Conservation (phyloP, 30 jellyfish, hydroid and myxozoan genomes). For the Cassiopea xamachana region DNA sequence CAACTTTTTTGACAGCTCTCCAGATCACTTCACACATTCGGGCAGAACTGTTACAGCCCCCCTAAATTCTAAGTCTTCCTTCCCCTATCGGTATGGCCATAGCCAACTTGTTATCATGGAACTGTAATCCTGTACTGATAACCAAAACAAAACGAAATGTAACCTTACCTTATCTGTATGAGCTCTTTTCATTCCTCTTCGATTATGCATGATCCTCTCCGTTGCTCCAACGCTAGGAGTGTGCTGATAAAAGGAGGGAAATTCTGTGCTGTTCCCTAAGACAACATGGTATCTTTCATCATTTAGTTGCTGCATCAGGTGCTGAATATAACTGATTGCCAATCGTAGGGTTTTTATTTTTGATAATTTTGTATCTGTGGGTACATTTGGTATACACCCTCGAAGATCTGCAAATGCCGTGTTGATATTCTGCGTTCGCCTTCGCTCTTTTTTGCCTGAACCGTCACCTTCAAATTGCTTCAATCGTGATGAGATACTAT, state of each 20-base stretch:
- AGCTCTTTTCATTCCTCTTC: conserved; percentile 49
- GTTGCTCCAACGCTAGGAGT: conserved; percentile 12
- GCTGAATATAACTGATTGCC: conserved; percentile 87
- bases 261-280: conserved; percentile 3
- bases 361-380: conserved; percentile 83
- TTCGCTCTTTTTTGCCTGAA: conserved; percentile 61
- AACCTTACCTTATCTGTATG: conserved; percentile 7
- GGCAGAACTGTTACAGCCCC: no score
- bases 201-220: not conserved
- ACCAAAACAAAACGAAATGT: no score
- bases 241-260: conserved; percentile 26
- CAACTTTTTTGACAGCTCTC: no score
- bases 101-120: no score
- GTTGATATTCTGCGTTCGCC: conserved; percentile 82
- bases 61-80: no score
- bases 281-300: conserved; percentile 52
- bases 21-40: no score
- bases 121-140: no score
- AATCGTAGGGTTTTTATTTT: conserved; percentile 80
- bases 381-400: conserved; percentile 87
- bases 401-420: conserved; percentile 86
- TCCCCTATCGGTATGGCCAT: no score
- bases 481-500: not conserved
- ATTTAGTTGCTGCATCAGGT: conserved; percentile 74
- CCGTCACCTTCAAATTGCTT: not conserved